Evolutionary conservation across 2,113 vertebrate genomes (phyloP).

Genomic region (Poicephalus meyeri): DNA sequence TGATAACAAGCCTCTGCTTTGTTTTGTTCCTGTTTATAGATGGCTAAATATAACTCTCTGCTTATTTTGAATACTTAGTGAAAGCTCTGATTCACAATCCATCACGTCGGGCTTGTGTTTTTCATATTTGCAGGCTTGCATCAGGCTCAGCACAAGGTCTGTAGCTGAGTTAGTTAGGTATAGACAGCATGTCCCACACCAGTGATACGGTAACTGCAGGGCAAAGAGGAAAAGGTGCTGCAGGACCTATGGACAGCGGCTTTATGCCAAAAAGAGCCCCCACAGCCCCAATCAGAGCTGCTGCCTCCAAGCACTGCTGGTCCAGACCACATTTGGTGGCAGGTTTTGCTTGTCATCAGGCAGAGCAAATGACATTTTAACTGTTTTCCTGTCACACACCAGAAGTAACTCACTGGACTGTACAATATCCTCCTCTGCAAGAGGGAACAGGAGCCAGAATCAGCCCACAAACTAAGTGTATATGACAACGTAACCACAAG

Average conservation of each 20-base stretch:
- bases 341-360: neutral
- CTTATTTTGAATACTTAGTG: neutral
- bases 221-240: neutral
- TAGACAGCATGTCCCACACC: fast-evolving
- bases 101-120: neutral
- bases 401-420: neutral
- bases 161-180: neutral
- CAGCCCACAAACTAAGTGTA: neutral
- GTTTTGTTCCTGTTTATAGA: neutral
- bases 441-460: neutral
- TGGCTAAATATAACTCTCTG: slow-evolving; percentile 27
- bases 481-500: neutral
- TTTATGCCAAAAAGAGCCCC: neutral
- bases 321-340: neutral
- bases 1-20: neutral
- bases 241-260: neutral
- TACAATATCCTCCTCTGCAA: neutral
- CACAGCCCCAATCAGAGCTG: neutral
- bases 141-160: neutral
- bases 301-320: neutral
- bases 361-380: neutral
- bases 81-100: neutral
- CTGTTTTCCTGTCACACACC: neutral
- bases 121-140: neutral
- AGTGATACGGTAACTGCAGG: fast-evolving